Base-by-base conservation (phyloP, 37 sponge, comb jelly and placozoan genomes). In the Diacarnus erythraeanus region DNA sequence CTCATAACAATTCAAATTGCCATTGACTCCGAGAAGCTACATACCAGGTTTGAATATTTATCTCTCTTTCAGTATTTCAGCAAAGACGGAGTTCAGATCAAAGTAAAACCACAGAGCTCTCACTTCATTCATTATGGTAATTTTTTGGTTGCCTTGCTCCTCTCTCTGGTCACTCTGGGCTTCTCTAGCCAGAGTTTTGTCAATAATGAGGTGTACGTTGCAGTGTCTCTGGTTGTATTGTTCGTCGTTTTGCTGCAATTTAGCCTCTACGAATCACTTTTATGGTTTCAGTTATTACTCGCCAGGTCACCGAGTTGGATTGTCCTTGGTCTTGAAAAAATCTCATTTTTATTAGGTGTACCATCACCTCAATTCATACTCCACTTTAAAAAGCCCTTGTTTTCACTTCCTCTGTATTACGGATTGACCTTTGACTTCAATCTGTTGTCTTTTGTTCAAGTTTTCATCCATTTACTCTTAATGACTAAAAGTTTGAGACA, bases 31-130 rank as follows among this genome's bases (percentile, higher is more conserved):
- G 59, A 71, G 37, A 77, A 71, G 56, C 38, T 64, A 15, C 61
- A 43, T 43, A 21, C 43, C 0, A 37, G 64, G 27, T 22, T n/a
- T 8, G 74, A 79, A 42, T 80, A 74, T 42, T 65, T 74, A 27
- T 51, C 43, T 0, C 51, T 86, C 31, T 79, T 86, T 54, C 71
- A 77, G 54, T 77, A 71, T 38, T 88, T 81, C 77, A 77, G 59
- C 40, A 44, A 80, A 39, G 21, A 33, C n/a, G 74, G 63, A 23
- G 15, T 30, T 6, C 29, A 65, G 66, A 65, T 65, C 3, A 35
- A 31, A 31, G 33, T 3, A 1, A 30, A 2, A 31, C 66, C 31
- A 2, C 2, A 26, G 31, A 65, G 3, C 2, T 3, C 17, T 17
- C 27, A 59, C 2, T 20, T 31, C 34, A 26, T 80, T 8, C 88